Evolutionary conservation across 2,888 invertebrate genomes (phyloP), one percentile per base, ranked within the genome.

Genomic region (Eupithecia insigniata): DNA sequence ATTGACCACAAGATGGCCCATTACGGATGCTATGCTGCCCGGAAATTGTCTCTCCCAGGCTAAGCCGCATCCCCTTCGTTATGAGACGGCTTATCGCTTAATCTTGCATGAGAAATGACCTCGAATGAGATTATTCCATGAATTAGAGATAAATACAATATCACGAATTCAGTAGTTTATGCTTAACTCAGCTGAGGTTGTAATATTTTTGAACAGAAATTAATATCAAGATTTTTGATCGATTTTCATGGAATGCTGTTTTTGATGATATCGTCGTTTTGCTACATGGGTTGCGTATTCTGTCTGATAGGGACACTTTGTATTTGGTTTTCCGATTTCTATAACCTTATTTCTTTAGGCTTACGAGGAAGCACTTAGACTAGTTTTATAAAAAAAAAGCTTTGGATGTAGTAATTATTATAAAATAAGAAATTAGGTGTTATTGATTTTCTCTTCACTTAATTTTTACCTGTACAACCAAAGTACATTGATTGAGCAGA

Each of bases 1-100:
- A 64, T 73, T 71, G 71, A 71, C 74, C 74, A 71, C 74, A 74
- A 74, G 69, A 74, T 69, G 71, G 69, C 71, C 71, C 69, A 74
- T 74, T 69, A 71, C 69, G 67, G 58, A 43, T 62, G 69, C 74
- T 69, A 64, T 69, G 69, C 58, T 66, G 43, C 16, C 36, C 71
- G 74, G 74, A 74, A 71, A 74, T 74, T 71, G 74, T 71, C 71
- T 74, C 62, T 61, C 51, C 66, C 43, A 55, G 66, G 61, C 66
- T 58, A 46, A 61, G 66, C 34, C 73, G 55, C 67, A 69, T 68
- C 67, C 70, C 71, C 68, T 74, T 68, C 55, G 67, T 64, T 71
- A 61, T 71, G 67, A 69, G 62, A 69, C 55, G 26, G 65, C 67
- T 36, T 64, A 64, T 64, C 64, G n/a, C 64, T 22, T 64, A 64